Base-by-base conservation (phyloP, 1,140 invertebrate genomes). In the Lineus longissimus region DNA sequence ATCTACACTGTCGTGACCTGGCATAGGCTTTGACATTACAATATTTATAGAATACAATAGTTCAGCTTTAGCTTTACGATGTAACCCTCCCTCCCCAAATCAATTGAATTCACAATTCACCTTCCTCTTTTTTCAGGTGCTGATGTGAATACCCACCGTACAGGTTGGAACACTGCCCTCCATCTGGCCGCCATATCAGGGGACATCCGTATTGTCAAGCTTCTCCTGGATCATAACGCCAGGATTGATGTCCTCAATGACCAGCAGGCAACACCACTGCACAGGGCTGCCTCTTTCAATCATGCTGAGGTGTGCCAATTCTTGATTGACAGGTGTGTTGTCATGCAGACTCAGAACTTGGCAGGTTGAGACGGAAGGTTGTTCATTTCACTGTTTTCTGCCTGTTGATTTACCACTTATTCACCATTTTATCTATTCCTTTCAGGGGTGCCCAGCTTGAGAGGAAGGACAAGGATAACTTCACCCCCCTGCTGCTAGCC, bases 401-500 rank as follows among this genome's bases (percentile, higher is more conserved):
- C 15, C 4, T 7, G 6, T 36, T 36, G 33, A 15, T 7, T 36
- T 36, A 36, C 15, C 33, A 7, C 33, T 15, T 36, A 15, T 36
- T 23, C n/a, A 41, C 13, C 55, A 43, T 29, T 55, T 64, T 58
- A 56, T 22, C 31, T 51, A 25, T 60, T 62, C 55, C 63, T 65
- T 63, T 25, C 59, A 82, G 82, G 59, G 76, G 77, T 30, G 79
- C 80, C 2, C 58, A 70, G 27, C 71, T 84, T 30, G 79, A 84
- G 56, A 64, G 69, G 6, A 57, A 67, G n/a, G 82, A 82, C 69
- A 79, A 78, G 61, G 76, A 83, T 61, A 80, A 80, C 66, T 84
- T 80, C 69, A 92, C 81, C 13, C 79, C 82, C 2, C 65, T 83
- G 13, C 62, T 83, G 47, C 62, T 82, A 61, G 81, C 82, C 15